Evolutionary conservation across 2,113 vertebrate species (phyloP).

Genomic region (Acrocephalus kingi): DNA sequence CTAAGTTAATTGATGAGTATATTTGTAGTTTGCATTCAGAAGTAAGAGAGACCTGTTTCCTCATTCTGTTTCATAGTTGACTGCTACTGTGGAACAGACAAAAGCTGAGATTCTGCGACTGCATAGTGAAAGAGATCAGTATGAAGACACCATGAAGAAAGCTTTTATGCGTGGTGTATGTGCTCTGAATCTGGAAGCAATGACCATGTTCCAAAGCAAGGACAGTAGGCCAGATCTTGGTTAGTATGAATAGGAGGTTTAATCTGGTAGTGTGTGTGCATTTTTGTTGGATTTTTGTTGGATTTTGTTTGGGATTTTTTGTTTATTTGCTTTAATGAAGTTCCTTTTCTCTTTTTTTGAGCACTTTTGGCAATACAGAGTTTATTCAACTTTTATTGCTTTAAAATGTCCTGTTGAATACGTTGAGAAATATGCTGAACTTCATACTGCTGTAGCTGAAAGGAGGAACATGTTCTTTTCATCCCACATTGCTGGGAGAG

Average conservation of each 20-base stretch:
- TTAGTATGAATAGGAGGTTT: conserved; percentile 50
- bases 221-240: conserved; percentile 75
- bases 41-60: neutral
- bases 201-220: conserved; percentile 87
- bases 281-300: neutral
- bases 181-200: conserved; percentile 93
- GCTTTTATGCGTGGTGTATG: conserved; percentile 97
- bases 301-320: neutral
- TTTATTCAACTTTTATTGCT: neutral
- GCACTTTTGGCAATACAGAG: neutral
- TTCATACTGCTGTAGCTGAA: neutral
- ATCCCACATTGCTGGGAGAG: neutral
- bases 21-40: neutral
- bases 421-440: neutral
- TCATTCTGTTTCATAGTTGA: conserved; percentile 59
- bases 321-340: neutral
- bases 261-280: neutral
- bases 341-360: neutral
- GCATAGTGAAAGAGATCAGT: conserved; percentile 83
- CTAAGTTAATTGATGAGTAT: neutral
- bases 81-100: conserved; percentile 77
- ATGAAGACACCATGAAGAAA: conserved; percentile 93
- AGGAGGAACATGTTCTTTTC: neutral
- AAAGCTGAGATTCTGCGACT: conserved; percentile 85
- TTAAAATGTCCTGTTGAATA: neutral